Conservation (phyloP, 1,140 invertebrate genomes). For the Drosophila serrata region DNA sequence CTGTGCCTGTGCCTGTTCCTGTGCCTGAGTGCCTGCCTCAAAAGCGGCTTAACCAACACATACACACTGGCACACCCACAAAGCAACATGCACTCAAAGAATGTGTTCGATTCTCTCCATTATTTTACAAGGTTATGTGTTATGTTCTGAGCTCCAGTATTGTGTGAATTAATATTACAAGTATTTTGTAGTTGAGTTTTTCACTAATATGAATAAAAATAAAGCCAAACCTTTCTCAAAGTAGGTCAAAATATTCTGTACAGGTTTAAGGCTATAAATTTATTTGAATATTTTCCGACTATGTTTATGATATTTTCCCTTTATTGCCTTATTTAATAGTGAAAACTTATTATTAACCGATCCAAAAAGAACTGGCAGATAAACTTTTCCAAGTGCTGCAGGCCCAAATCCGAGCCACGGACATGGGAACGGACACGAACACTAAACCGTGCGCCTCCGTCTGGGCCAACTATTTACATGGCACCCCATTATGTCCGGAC, state of each 20-base stretch:
- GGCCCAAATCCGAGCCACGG: constrained; percentile 4
- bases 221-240: neutral
- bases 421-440: constrained; percentile 22
- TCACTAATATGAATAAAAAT: neutral
- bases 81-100: constrained; percentile 10
- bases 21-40: constrained; percentile 67
- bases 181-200: no score
- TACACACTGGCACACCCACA: constrained; percentile 32
- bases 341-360: neutral
- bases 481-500: constrained; percentile 62
- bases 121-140: neutral
- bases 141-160: neutral
- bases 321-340: no score
- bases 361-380: neutral
- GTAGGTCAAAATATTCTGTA: neutral
- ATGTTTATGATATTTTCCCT: neutral
- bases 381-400: constrained; percentile 5
- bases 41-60: constrained; percentile 73
- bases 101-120: neutral
- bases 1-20: constrained; percentile 40
- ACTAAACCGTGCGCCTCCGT: constrained; percentile 24
- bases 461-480: constrained; percentile 78
- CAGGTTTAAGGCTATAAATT: no score
- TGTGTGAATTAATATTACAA: no score
- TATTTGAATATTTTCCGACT: neutral